Evolutionary conservation across 2,113 vertebrate genomes (phyloP).

Genomic region (Callocephalon fimbriatum): DNA sequence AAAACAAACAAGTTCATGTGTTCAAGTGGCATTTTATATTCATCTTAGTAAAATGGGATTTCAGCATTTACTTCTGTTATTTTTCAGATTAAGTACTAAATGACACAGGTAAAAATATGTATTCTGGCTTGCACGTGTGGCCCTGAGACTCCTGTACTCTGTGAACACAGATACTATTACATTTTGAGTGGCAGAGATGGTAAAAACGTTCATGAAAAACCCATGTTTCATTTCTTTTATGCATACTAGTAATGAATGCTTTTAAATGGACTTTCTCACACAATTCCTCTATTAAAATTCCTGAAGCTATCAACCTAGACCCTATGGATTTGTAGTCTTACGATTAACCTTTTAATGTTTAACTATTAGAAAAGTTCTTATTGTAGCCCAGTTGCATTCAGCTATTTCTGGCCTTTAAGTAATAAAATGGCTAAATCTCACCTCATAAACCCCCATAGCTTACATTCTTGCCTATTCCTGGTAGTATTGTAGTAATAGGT

Average conservation of each 20-base stretch:
- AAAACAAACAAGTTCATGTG: background rate
- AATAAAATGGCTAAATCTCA: conserved; percentile 47
- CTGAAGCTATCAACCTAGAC: conserved; percentile 9
- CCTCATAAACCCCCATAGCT: conserved; percentile 13
- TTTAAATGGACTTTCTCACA: background rate
- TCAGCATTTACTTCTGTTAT: background rate
- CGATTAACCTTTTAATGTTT: conserved; percentile 38
- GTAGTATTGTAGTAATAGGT: background rate
- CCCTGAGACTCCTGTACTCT: background rate
- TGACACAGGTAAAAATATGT: background rate
- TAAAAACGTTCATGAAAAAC: background rate
- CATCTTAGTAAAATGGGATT: background rate
- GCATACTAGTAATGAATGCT: background rate
- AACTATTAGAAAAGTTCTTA: background rate
- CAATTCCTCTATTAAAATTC: conserved; percentile 46
- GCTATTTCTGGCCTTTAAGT: background rate
- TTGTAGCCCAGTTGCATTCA: background rate
- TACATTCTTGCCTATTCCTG: conserved; percentile 28
- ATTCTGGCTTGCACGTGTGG: background rate
- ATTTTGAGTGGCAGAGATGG: background rate
- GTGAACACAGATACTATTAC: background rate
- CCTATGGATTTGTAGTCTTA: background rate
- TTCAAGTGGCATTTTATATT: background rate
- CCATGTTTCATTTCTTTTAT: background rate
- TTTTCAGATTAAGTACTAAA: background rate